Evolutionary conservation across 2,888 invertebrate genomes (phyloP).

Genomic region (Muscina levida): DNA sequence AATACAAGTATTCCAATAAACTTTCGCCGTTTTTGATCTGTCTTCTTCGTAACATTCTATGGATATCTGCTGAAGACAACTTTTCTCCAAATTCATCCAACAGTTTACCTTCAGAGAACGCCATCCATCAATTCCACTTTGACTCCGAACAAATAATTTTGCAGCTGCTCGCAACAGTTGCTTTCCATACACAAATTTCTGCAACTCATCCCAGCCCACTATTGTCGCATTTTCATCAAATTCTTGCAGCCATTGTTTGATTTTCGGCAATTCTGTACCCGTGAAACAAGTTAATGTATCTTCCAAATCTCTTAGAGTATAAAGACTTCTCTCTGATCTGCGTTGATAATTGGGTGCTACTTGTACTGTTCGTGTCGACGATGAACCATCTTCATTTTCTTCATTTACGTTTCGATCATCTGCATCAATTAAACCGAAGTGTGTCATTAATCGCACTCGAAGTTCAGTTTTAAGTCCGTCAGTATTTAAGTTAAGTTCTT

Average conservation of each 20-base stretch:
- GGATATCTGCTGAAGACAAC: constrained; percentile 45
- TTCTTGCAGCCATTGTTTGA: constrained; percentile 52
- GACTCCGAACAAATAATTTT: constrained; percentile 58
- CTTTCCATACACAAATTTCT: constrained; percentile 57
- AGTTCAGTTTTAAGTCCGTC: too few species aligned
- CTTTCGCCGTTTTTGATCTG: constrained; percentile 33
- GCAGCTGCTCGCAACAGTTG: constrained; percentile 60
- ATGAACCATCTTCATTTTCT: too few species aligned
- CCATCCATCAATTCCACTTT: constrained; percentile 54
- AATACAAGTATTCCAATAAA: constrained; percentile 50
- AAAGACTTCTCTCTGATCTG: too few species aligned
- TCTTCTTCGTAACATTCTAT: constrained; percentile 42
- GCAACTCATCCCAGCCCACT: constrained; percentile 52
- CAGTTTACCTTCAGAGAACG: constrained; percentile 41
- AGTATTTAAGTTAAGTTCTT: too few species aligned
- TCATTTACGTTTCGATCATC: too few species aligned
- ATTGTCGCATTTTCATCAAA: constrained; percentile 53
- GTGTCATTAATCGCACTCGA: too few species aligned
- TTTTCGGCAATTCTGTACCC: background rate
- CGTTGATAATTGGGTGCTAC: too few species aligned
- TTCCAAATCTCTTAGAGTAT: constrained; percentile 3
- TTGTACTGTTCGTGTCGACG: too few species aligned
- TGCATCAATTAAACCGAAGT: too few species aligned
- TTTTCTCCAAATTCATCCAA: constrained; percentile 42
- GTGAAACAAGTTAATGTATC: background rate